Percentiles rank a stretch among this genome's conserved stretches.
phyloP scores from a whole-genome alignment of 2,888 invertebrate species.

The Eilema griseolum region DNA sequence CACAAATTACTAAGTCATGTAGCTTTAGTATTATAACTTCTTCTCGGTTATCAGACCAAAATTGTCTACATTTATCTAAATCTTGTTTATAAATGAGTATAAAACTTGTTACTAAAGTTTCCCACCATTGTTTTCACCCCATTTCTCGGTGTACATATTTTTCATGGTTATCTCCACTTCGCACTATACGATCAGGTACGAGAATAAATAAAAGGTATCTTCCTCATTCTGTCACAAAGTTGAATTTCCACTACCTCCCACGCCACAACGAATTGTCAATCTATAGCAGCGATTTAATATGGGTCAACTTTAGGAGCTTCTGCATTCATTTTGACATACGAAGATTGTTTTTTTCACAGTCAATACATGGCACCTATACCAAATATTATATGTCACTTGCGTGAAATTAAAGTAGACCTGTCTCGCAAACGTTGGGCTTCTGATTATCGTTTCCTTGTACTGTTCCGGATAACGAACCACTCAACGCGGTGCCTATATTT shows the following conservation, averaged over 20 bases:
- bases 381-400: background rate
- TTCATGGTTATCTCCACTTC: constrained; percentile 40
- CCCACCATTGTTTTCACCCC: constrained; percentile 18
- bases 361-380: background rate
- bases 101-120: constrained; percentile 16
- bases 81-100: constrained; percentile 9
- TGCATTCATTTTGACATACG: background rate
- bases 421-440: background rate
- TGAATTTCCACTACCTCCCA: background rate
- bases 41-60: background rate
- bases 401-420: background rate
- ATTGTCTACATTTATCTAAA: constrained; percentile 3
- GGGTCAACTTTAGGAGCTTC: background rate
- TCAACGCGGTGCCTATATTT: constrained; percentile 24
- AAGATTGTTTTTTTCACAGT: background rate
- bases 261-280: background rate
- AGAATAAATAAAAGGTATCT: constrained; percentile 35
- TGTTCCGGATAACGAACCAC: constrained; percentile 17
- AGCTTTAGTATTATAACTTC: constrained; percentile 1
- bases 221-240: constrained; percentile 21
- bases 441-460: constrained; percentile 18
- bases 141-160: constrained; percentile 32
- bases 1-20: background rate
- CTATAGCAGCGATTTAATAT: background rate
- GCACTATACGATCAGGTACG: constrained; percentile 33